Percentiles rank a stretch among this genome's conserved stretches.
These are phyloP conservation scores for Calliopum simillimum DNA, from an alignment of 2,888 invertebrate species.

Conservation along the genomic window DNA sequence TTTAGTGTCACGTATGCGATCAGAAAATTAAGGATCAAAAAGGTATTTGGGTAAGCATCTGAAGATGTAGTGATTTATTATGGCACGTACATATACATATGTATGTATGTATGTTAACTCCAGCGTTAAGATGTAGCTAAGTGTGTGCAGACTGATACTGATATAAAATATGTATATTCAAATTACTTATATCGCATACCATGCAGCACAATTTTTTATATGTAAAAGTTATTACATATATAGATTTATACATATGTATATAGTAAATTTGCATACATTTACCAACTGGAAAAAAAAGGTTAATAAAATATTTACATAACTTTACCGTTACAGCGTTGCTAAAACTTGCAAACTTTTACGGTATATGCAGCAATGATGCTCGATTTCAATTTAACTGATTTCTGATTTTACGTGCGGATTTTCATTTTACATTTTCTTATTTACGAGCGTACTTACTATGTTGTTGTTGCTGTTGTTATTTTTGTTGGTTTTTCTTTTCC, in stretches of 20 bases:
- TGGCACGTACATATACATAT: not conserved
- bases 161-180: too few relatives aligned
- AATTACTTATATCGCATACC: too few relatives aligned
- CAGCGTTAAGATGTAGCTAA: too few relatives aligned
- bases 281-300: too few relatives aligned
- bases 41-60: conserved; percentile 60
- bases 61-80: conserved; percentile 61
- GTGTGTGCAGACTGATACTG: not conserved
- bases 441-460: not conserved
- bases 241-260: too few relatives aligned
- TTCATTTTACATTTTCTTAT: conserved; percentile 31
- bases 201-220: too few relatives aligned
- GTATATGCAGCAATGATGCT: conserved; percentile 40
- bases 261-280: too few relatives aligned
- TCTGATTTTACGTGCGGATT: conserved; percentile 45
- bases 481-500: not conserved
- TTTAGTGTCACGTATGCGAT: conserved; percentile 59
- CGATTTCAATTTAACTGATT: conserved; percentile 48
- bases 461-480: not conserved
- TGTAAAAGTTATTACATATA: too few relatives aligned
- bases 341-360: conserved; percentile 3
- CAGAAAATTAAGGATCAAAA: conserved; percentile 61
- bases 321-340: too few relatives aligned
- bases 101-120: not conserved
- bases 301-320: too few relatives aligned